These are phyloP conservation scores for Scaptomyza hsui DNA, from an alignment of 1,140 invertebrate species.

Conservation along the genomic window DNA sequence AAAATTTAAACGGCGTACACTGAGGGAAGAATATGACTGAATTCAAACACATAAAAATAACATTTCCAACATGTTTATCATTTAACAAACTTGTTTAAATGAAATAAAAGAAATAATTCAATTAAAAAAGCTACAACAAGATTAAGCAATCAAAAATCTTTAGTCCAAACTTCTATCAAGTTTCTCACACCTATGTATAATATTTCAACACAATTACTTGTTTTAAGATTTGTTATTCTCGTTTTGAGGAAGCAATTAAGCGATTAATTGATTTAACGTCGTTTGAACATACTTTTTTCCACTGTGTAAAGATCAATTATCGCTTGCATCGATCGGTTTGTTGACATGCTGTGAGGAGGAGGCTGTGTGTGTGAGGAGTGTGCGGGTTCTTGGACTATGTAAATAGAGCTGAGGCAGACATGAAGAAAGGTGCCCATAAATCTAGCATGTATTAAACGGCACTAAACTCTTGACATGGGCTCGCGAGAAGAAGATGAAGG, in stretches of 20 bases:
- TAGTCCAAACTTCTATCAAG: too few relatives aligned
- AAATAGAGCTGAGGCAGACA: slow-evolving; percentile 58
- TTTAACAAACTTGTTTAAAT: too few relatives aligned
- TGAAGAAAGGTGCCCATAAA: slow-evolving; percentile 65
- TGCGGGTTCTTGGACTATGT: slow-evolving; percentile 58
- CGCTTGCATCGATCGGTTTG: slow-evolving; percentile 60
- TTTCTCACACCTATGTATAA: too few relatives aligned
- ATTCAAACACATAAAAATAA: too few relatives aligned
- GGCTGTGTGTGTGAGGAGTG: slow-evolving; percentile 23
- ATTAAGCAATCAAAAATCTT: too few relatives aligned
- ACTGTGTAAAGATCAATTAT: slow-evolving; percentile 71
- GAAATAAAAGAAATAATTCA: too few relatives aligned
- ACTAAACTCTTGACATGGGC: slow-evolving; percentile 28
- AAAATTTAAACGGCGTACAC: slow-evolving; percentile 63
- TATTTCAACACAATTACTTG: too few relatives aligned
- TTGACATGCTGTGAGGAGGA: slow-evolving; percentile 56
- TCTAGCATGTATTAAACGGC: slow-evolving; percentile 57
- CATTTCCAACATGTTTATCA: too few relatives aligned
- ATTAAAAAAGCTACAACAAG: too few relatives aligned
- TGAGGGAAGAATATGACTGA: slow-evolving; percentile 36
- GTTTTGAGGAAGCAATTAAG: background rate
- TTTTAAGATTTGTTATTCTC: too few relatives aligned
- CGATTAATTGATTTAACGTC: background rate
- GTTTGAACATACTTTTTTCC: background rate
- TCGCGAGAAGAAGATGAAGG: background rate